Evolutionary conservation across 2,888 invertebrate genomes (phyloP), one percentile per base, ranked within the genome.

Genomic region (Coenonympha arcania): DNA sequence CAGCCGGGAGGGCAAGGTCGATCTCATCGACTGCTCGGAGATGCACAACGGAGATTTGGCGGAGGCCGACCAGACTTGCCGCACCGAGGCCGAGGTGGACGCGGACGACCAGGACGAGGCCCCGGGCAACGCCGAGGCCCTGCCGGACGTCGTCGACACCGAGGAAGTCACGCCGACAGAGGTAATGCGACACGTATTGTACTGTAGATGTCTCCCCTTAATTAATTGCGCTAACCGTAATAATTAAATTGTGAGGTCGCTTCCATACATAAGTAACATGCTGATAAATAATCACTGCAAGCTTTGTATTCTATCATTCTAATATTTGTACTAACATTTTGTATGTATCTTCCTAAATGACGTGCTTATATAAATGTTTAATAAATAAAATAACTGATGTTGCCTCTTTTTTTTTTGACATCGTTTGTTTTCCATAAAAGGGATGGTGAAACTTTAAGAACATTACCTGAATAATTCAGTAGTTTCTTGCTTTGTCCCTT

Each of bases 51-150:
- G 90, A 19, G 94, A 94, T 66, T 77, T 94, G 57, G 93, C 93
- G 0, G 94, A 94, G 75, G 93, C 93, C 6, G 94, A 94, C 79
- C 93, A 93, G 73, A 91, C 91, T 45, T 88, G 91, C 60, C 87
- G 80, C 41, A 54, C 68, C 3, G 83, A 79, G n/a, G 59, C 58
- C 13, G 76, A 74, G 9, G 63, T 52, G 15, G 64, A 50, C 30
- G 50, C 50, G 26, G 67, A 61, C 22, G 62, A 57, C 11, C 63
- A 63, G 13, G 70, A 71, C 24, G 79, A 71, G 47, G 60, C 60
- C 24, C 70, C 61, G 6, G 67, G 66, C 28, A 69, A 67, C 49
- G 69, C 73, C 0, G 84, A 79, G 34, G 69, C 71, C 34, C 69
- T 86, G 30, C 87, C 87, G 1, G 87, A 87, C 60, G 83, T 85